Evolutionary conservation across 2,888 invertebrate species (phyloP).

Genomic region (Tiliacea citrago): DNA sequence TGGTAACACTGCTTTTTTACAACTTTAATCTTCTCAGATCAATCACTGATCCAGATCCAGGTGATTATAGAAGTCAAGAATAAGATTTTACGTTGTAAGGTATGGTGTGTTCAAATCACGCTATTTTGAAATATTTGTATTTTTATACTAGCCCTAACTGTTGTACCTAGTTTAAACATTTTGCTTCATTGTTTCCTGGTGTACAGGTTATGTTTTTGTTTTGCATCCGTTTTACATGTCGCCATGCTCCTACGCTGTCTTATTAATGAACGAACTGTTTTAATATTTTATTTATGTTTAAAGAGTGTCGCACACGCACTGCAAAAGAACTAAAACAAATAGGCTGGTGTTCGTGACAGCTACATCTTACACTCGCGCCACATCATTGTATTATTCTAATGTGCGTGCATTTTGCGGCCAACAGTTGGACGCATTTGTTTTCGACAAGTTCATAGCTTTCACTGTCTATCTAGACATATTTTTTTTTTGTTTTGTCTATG

Average conservation of each 20-base stretch:
- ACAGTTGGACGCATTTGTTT: too few species aligned
- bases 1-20: neutral
- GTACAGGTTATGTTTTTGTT: constrained; percentile 30
- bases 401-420: too few species aligned
- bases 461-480: too few species aligned
- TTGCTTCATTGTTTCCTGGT: neutral
- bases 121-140: neutral
- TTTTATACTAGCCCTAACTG: neutral
- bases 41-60: neutral
- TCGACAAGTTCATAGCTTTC: too few species aligned
- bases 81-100: neutral
- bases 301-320: too few species aligned
- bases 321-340: too few species aligned
- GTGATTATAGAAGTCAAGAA: neutral
- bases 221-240: neutral
- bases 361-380: too few species aligned
- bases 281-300: too few species aligned
- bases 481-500: too few species aligned
- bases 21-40: neutral
- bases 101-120: neutral
- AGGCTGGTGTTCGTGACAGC: too few species aligned
- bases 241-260: neutral
- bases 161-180: neutral
- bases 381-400: too few species aligned
- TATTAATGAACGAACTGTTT: too few species aligned